Percentiles rank a stretch among this genome's conserved stretches.
Evolutionary conservation across 2,888 invertebrate species (phyloP).

Genomic region (Lymantria dispar): DNA sequence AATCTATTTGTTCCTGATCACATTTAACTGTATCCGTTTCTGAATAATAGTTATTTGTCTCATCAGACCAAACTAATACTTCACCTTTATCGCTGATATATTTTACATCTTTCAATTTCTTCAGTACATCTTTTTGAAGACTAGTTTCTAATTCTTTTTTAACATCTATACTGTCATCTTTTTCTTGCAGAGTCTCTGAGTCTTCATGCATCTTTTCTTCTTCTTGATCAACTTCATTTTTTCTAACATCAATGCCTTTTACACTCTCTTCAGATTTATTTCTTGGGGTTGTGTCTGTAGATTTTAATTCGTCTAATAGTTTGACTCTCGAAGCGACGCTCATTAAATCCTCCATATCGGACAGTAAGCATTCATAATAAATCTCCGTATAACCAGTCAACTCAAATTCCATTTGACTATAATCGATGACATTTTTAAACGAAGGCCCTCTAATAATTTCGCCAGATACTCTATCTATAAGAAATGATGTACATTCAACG

Average conservation of each 20-base stretch:
- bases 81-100: conserved; percentile 56
- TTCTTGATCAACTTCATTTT: background rate
- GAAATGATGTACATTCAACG: conserved; percentile 58
- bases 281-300: conserved; percentile 49
- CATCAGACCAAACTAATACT: conserved; percentile 56
- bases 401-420: conserved; percentile 69
- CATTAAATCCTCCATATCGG: conserved; percentile 55
- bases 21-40: conserved; percentile 28
- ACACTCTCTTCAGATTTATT: conserved; percentile 34
- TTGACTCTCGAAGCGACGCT: conserved; percentile 67
- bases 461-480: conserved; percentile 65
- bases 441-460: conserved; percentile 65
- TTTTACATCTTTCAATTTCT: conserved; percentile 54
- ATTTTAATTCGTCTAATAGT: conserved; percentile 55
- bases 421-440: conserved; percentile 71
- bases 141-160: conserved; percentile 40
- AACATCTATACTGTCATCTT: conserved; percentile 16
- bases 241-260: conserved; percentile 21
- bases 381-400: conserved; percentile 66
- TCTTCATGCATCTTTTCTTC: conserved; percentile 9
- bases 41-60: conserved; percentile 33
- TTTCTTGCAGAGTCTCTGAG: background rate
- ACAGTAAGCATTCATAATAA: conserved; percentile 62
- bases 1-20: conserved; percentile 21
- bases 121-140: conserved; percentile 45